phyloP scores from a whole-genome alignment of 2,888 invertebrate species.

The Teleiodes luculella region DNA sequence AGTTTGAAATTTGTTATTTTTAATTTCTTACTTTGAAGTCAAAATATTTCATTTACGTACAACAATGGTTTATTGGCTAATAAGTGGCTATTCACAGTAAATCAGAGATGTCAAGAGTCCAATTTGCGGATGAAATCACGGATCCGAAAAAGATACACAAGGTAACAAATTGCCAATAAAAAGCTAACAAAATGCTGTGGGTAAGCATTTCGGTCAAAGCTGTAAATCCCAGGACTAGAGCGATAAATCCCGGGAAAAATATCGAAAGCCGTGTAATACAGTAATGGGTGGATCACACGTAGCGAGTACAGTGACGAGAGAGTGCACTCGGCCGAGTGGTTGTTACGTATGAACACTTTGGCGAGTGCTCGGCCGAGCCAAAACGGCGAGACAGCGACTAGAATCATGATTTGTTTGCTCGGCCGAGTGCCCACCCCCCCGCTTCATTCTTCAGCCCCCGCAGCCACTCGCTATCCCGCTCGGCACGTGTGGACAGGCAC shows the following conservation, averaged over 20 bases:
- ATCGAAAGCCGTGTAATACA: conserved; percentile 68
- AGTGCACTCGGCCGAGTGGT: too few species aligned
- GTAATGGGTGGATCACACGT: too few species aligned
- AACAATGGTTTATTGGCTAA: conserved; percentile 1
- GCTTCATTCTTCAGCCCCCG: too few species aligned
- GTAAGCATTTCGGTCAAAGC: conserved; percentile 72
- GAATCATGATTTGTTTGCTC: too few species aligned
- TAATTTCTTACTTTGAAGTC: not conserved
- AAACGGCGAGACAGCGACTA: too few species aligned
- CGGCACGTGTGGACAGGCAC: too few species aligned
- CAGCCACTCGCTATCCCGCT: too few species aligned
- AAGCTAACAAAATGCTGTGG: conserved; percentile 72
- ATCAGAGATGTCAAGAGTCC: conserved; percentile 43
- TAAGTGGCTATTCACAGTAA: conserved; percentile 9
- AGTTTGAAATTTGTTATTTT: too few species aligned
- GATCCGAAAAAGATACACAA: conserved; percentile 67
- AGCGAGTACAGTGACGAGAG: too few species aligned
- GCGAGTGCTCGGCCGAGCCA: too few species aligned
- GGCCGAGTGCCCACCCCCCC: too few species aligned
- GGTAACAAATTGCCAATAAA: conserved; percentile 75
- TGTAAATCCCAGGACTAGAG: conserved; percentile 64
- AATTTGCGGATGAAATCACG: conserved; percentile 57
- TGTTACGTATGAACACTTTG: too few species aligned
- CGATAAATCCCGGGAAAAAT: conserved; percentile 68
- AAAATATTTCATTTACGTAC: not conserved